phyloP scores from a whole-genome alignment of 2,797 vertebrate species.

The Eulemur coronatus region DNA sequence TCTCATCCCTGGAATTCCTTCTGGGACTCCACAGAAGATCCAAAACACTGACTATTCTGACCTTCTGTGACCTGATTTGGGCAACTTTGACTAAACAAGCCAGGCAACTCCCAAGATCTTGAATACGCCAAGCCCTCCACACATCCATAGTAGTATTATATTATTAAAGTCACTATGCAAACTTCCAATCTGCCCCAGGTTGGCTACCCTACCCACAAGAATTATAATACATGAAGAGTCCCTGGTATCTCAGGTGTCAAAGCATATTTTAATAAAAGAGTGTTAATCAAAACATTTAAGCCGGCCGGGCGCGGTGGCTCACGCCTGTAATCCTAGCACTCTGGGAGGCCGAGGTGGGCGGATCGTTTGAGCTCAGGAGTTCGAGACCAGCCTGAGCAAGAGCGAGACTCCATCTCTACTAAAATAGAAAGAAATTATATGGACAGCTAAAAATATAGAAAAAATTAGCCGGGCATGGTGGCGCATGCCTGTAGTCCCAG shows the following conservation, averaged over 20 bases:
- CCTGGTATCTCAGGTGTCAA: not conserved
- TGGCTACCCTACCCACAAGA: not conserved
- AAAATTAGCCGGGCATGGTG: no score
- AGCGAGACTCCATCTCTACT: no score
- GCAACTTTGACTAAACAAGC: constrained; percentile 11
- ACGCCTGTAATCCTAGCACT: no score
- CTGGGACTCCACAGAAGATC: not conserved
- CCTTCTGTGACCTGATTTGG: not conserved
- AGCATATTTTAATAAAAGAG: not conserved
- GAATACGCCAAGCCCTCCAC: not conserved
- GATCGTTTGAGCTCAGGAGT: no score
- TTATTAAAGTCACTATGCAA: not conserved
- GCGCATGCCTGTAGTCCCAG: no score
- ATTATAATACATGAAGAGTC: not conserved
- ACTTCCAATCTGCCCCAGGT: not conserved
- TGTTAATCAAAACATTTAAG: not conserved
- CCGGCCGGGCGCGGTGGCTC: no score
- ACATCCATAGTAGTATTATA: not conserved
- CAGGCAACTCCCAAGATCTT: not conserved
- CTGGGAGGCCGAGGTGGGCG: no score
- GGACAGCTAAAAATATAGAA: no score
- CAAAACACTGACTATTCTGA: not conserved
- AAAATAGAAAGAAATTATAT: no score
- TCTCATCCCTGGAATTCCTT: not conserved
- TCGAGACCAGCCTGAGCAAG: no score